Evolutionary conservation across 2,888 invertebrate genomes (phyloP).

Genomic region (Agonum fuliginosum): DNA sequence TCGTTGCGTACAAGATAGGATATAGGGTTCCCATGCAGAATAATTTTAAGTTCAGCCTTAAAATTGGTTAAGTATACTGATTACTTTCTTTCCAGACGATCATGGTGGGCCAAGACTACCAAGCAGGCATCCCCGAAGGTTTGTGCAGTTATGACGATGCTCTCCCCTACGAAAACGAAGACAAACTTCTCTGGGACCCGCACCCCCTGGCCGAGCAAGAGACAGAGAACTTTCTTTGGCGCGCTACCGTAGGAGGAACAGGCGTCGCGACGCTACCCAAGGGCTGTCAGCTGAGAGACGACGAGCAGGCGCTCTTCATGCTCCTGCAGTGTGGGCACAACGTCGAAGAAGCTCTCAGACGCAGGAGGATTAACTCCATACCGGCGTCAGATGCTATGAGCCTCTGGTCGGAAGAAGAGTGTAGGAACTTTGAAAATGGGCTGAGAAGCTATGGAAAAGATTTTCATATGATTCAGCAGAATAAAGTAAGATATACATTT

Average conservation of each 20-base stretch:
- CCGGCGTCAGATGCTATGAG: slow-evolving; percentile 84
- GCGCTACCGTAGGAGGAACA: slow-evolving; percentile 72
- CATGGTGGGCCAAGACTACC: slow-evolving; percentile 95
- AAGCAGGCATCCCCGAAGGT: slow-evolving; percentile 95
- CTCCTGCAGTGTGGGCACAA: slow-evolving; percentile 96
- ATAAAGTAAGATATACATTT: slow-evolving; percentile 88
- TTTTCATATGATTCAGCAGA: slow-evolving; percentile 94
- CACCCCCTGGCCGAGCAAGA: slow-evolving; percentile 81
- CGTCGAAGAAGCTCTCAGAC: slow-evolving; percentile 92
- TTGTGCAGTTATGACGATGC: slow-evolving; percentile 94
- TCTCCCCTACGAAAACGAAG: slow-evolving; percentile 96
- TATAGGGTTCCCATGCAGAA: too few relatives aligned
- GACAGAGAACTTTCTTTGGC: slow-evolving; percentile 88
- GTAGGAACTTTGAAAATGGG: slow-evolving; percentile 96
- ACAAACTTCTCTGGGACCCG: slow-evolving; percentile 95
- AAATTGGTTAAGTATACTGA: background rate
- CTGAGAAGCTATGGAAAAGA: slow-evolving; percentile 96
- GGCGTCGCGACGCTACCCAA: slow-evolving; percentile 77
- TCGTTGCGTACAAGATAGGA: too few relatives aligned
- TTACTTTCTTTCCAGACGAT: slow-evolving; percentile 79
- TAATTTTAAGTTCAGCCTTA: too few relatives aligned
- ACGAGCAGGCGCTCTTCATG: slow-evolving; percentile 92
- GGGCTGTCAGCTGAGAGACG: slow-evolving; percentile 88
- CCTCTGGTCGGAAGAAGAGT: slow-evolving; percentile 98
- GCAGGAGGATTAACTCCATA: slow-evolving; percentile 81